phyloP scores from a whole-genome alignment of 2,888 invertebrate species.

The Torymus auratus region DNA sequence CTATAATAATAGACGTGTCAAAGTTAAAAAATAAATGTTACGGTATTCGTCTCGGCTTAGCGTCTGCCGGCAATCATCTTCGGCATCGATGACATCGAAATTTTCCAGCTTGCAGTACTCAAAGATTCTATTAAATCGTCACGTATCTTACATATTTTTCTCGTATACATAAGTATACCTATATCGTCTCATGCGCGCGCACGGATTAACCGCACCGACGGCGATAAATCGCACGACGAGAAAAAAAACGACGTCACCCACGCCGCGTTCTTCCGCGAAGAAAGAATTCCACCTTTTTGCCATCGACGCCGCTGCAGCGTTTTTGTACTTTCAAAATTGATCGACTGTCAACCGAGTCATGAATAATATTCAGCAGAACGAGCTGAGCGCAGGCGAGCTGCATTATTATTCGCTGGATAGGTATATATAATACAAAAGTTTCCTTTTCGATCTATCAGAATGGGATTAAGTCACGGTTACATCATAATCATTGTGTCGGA shows the following conservation, averaged over 20 bases:
- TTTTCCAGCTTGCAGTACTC: constrained; percentile 19
- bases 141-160: background rate
- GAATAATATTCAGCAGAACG: constrained; percentile 16
- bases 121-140: background rate
- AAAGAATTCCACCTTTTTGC: constrained; percentile 38
- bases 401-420: constrained; percentile 39
- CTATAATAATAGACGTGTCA: too few species aligned
- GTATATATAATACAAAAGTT: constrained; percentile 24
- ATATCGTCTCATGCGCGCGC: constrained; percentile 2
- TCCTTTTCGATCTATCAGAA: constrained; percentile 42
- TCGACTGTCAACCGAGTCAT: constrained; percentile 31
- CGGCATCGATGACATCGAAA: background rate
- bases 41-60: background rate
- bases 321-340: constrained; percentile 52
- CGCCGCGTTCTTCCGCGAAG: constrained; percentile 26
- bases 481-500: constrained; percentile 51
- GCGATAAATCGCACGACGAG: constrained; percentile 1
- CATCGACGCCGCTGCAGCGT: background rate
- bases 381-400: constrained; percentile 8
- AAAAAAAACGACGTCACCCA: constrained; percentile 38
- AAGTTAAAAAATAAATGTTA: background rate
- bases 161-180: background rate
- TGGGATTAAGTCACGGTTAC: constrained; percentile 49
- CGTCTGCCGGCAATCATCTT: background rate
- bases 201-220: constrained; percentile 20